Evolutionary conservation across 1,140 invertebrate species (phyloP).

Genomic region (Pseudomyrmex pallidus): DNA sequence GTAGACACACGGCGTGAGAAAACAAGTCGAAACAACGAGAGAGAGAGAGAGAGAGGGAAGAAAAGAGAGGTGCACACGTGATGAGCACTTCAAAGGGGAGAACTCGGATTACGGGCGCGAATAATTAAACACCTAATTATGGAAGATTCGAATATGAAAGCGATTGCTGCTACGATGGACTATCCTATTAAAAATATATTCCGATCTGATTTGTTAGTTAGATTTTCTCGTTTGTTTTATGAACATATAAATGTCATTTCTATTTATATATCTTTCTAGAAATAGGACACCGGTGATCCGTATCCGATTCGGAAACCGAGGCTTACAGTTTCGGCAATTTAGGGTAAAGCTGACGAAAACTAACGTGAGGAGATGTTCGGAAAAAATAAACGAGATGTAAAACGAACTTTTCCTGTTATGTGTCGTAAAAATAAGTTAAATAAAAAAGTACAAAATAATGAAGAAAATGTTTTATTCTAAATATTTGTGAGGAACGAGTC

Average conservation of each 20-base stretch:
- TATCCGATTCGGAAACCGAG: not conserved
- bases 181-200: not conserved
- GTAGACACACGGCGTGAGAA: not conserved
- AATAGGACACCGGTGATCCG: conserved; percentile 21
- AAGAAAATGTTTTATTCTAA: too few species aligned
- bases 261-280: conserved; percentile 31
- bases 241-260: not conserved
- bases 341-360: conserved; percentile 1
- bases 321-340: conserved; percentile 17
- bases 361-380: conserved; percentile 39
- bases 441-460: not conserved
- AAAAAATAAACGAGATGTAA: conserved; percentile 13
- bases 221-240: not conserved
- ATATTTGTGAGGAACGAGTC: too few species aligned
- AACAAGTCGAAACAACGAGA: not conserved
- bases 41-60: not conserved
- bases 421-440: not conserved
- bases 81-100: not conserved
- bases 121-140: conserved; percentile 20
- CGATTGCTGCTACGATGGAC: too few species aligned
- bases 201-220: not conserved
- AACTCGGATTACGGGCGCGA: not conserved
- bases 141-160: not conserved
- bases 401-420: too few species aligned
- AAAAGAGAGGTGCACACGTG: not conserved